These are phyloP conservation scores for Leptinotarsa lineolata DNA, from an alignment of 1,140 invertebrate genomes.

Conservation along the genomic window DNA sequence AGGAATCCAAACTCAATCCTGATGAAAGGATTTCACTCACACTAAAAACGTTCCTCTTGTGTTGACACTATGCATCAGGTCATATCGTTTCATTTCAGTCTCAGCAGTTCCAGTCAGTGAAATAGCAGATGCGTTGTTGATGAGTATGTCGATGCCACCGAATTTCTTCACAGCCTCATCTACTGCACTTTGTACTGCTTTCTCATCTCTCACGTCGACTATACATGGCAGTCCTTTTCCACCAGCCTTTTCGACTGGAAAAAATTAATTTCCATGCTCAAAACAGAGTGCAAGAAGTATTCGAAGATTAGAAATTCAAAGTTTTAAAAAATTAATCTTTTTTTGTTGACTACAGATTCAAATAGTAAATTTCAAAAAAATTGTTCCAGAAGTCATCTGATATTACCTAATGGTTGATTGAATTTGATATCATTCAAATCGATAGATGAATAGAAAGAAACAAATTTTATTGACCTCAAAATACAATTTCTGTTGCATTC, in stretches of 20 bases:
- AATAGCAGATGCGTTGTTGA: constrained; percentile 99
- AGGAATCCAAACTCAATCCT: not conserved
- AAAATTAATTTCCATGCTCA: not conserved
- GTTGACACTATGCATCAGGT: constrained; percentile 94
- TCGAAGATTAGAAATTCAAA: no score
- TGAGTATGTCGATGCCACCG: constrained; percentile 92
- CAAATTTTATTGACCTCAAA: no score
- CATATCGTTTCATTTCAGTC: constrained; percentile 95
- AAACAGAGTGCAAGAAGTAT: no score
- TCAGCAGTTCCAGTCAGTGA: constrained; percentile 82
- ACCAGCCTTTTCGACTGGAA: constrained; percentile 85
- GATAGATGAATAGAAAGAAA: no score
- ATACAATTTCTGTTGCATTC: no score
- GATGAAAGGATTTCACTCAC: constrained; percentile 60
- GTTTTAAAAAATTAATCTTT: no score
- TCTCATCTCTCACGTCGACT: constrained; percentile 91
- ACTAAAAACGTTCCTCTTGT: constrained; percentile 90
- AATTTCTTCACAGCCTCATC: constrained; percentile 87
- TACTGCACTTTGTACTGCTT: constrained; percentile 81
- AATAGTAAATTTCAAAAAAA: no score
- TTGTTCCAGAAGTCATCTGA: no score
- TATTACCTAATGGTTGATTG: no score
- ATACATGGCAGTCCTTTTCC: constrained; percentile 91
- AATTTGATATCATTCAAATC: no score
- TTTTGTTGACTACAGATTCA: no score